Evolutionary conservation across 2,797 vertebrate species (phyloP), one percentile per base, ranked within the genome.

Genomic region (Poecilia velifera): DNA sequence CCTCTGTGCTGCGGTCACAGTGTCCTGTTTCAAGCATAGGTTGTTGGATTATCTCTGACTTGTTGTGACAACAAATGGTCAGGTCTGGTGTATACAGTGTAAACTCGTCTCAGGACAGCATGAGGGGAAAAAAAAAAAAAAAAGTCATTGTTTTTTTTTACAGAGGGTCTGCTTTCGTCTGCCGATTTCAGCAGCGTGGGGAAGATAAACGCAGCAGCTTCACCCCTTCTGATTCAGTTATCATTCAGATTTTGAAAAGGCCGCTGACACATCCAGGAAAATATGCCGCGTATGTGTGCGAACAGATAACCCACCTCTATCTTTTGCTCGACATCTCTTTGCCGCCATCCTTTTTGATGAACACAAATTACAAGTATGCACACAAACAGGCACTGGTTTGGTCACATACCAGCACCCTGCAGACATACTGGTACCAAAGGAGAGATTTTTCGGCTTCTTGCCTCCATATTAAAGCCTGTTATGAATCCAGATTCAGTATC

Each of bases 51-150:
- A 86, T 88, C 78, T 86, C 55, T n/a, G 80, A 84, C 66, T 76
- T 94, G 93, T 94, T 94, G 87, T 91, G 89, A 90, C 85, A 94
- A 93, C 92, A 93, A 57, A 82, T 76, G 75, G 16, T 28, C 73
- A 80, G 82, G 82, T 87, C 77, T 76, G 78, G 59, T 94, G 92
- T 93, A 49, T 93, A 89, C 84, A 93, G 84, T 92, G 86, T 89
- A 92, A 94, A 94, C 89, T 87, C 14, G 53, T 85, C 55, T 74
- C 36, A 64, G 74, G 64, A 76, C 72, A 9, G 2, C 25, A 34
- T 71, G n/a, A 55, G 75, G 76, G 70, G 0, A 55, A 57, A 70
- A 36, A 64, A 66, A 64, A 55, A 57, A 70, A 36, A 64, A 66
- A 64, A 78, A 77, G 41, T 49, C 53, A n/a, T 79, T 45, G 0